Conservation (phyloP, 2,888 invertebrate species). For the Quadriops clusia region DNA sequence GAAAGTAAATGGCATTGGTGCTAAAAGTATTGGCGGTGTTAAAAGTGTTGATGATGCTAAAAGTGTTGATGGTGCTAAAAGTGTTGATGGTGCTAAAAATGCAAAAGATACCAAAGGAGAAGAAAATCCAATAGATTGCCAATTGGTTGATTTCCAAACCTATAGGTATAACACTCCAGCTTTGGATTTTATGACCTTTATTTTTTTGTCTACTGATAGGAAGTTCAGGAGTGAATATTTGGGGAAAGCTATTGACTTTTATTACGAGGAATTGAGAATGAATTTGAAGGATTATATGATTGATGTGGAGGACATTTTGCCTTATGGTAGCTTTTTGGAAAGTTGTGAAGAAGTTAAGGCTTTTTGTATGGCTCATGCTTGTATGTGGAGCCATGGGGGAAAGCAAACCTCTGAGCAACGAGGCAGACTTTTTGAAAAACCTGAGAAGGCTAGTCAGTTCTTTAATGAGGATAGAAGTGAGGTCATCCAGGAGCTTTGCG, state of each 20-base stretch:
- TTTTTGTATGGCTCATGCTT: conserved; percentile 19
- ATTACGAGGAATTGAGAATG: conserved; percentile 16
- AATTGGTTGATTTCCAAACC: conserved; percentile 23
- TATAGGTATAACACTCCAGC: conserved; percentile 22
- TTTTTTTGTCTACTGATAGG: conserved; percentile 18
- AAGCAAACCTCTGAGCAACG: no score
- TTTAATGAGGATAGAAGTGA: conserved; percentile 15
- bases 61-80: no score
- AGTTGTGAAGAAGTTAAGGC: conserved; percentile 19
- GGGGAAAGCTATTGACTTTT: conserved; percentile 15
- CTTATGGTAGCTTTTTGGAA: conserved; percentile 18
- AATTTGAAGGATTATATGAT: conserved; percentile 13
- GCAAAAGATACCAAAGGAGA: no score
- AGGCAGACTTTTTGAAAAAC: no score
- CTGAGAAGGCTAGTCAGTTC: no score
- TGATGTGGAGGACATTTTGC: conserved; percentile 14
- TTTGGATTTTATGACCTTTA: conserved; percentile 20
- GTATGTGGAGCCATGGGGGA: no score
- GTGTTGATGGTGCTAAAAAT: no score
- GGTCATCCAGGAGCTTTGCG: conserved; percentile 11
- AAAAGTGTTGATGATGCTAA: no score
- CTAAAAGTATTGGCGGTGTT: no score
- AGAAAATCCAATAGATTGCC: conserved; percentile 18
- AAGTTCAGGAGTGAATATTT: conserved; percentile 15
- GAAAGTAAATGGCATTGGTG: no score